Evolutionary conservation across 2,888 invertebrate genomes (phyloP), one percentile per base, ranked within the genome.

Genomic region (Ochropleura plecta): DNA sequence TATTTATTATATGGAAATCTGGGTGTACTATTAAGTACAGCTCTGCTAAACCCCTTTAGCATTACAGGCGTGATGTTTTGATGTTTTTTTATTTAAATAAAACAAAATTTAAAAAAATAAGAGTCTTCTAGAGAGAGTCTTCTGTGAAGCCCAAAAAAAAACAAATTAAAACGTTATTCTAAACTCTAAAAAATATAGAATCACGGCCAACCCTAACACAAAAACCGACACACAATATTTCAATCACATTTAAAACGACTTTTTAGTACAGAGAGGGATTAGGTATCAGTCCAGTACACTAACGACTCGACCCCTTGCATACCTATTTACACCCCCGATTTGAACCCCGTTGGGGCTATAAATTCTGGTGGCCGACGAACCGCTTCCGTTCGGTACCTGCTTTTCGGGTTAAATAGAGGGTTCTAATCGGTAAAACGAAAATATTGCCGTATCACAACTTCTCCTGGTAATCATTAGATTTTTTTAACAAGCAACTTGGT

Each of bases 331-430:
- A 90, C 90, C 90, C 90, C 89, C 86, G 84, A 83, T 86, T 88
- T 81, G 78, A 85, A 84, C 85, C 88, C 70, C 70, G 0, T 40
- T 10, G 78, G 70, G 62, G 78, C 76, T 57, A 77, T 77, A 91
- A 91, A 91, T 91, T 88, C 85, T 87, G 91, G 91, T 93, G 94
- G 93, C 95, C 93, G 94, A 94, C 95, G 92, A 93, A 93, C 92
- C 92, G 92, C 93, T 95, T 96, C 96, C 96, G 94, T 89, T 89
- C 82, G 84, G 87, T 90, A 90, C 91, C 92, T 92, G 93, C 92
- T 93, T 95, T 30, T 85, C 9, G 76, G 76, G 76, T 70, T 77
- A 92, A 91, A 92, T 92, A 94, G 91, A 92, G 91, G 90, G 83
- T 87, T 86, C 87, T 86, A 80, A 86, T 75, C 73, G 78, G 78